These are phyloP conservation scores for Leucoma salicis DNA, from an alignment of 2,888 invertebrate species.

Conservation along the genomic window DNA sequence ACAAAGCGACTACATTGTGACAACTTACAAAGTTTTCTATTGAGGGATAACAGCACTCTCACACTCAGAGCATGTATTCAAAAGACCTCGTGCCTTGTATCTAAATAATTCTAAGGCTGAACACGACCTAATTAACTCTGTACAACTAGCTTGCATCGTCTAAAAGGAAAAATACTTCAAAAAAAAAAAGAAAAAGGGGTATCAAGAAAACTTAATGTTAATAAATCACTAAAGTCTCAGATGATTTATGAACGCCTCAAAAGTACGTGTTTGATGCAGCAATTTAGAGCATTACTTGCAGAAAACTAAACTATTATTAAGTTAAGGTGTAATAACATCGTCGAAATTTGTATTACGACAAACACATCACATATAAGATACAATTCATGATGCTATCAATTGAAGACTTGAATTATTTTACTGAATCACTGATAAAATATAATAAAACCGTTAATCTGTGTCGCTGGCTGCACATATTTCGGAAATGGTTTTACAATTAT, in stretches of 20 bases:
- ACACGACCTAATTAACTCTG: neutral
- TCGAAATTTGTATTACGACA: too few species aligned
- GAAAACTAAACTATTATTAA: conserved; percentile 36
- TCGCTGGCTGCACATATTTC: too few species aligned
- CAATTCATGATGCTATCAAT: too few species aligned
- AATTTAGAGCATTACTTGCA: conserved; percentile 41
- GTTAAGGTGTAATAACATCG: too few species aligned
- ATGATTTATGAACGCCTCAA: conserved; percentile 34
- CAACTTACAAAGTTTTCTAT: conserved; percentile 22
- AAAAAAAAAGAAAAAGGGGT: neutral
- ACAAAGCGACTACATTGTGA: conserved; percentile 12
- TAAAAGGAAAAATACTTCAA: neutral
- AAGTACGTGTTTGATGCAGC: conserved; percentile 19
- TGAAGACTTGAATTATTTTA: too few species aligned
- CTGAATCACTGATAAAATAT: too few species aligned
- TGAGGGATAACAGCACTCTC: conserved; percentile 23
- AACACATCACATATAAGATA: too few species aligned
- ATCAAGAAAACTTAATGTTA: conserved; percentile 14
- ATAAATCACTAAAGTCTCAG: conserved; percentile 16
- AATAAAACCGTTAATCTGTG: too few species aligned
- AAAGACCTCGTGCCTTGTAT: conserved; percentile 26
- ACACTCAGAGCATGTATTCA: conserved; percentile 41
- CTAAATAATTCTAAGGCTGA: neutral
- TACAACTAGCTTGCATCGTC: neutral
- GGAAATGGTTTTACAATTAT: too few species aligned